These are phyloP conservation scores for Opisthocomus hoazin DNA, from an alignment of 2,113 vertebrate species.

Conservation along the genomic window DNA sequence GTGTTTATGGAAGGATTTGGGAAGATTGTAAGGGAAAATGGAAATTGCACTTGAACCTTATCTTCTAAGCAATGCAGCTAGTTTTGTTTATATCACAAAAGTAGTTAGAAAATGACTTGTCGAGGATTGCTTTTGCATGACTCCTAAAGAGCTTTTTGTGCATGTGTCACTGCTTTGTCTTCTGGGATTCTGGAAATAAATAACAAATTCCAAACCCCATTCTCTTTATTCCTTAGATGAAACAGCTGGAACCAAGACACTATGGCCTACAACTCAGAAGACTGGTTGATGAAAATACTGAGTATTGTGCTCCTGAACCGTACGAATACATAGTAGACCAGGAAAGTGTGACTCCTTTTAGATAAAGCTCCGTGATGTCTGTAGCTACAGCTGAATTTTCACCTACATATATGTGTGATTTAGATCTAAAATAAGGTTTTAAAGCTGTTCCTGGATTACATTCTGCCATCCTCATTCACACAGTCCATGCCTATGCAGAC, in stretches of 20 bases:
- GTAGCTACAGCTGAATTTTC: not conserved
- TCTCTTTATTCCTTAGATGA: constrained; percentile 72
- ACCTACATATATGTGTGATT: not conserved
- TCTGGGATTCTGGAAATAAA: not conserved
- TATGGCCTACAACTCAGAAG: constrained; percentile 80
- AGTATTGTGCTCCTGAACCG: constrained; percentile 61
- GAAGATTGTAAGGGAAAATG: not conserved
- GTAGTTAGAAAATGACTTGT: not conserved
- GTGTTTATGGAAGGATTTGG: not conserved
- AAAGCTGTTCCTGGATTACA: not conserved
- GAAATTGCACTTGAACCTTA: not conserved
- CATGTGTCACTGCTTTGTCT: not conserved
- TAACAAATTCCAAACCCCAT: not conserved
- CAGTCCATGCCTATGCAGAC: not conserved
- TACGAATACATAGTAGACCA: constrained; percentile 77
- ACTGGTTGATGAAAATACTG: constrained; percentile 60
- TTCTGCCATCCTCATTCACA: not conserved
- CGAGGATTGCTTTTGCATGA: not conserved
- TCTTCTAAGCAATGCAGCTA: not conserved
- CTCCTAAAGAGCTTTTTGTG: not conserved
- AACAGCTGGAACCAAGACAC: constrained; percentile 79
- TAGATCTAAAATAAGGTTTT: not conserved
- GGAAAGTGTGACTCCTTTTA: constrained; percentile 66
- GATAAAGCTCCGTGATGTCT: not conserved
- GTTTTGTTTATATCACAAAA: not conserved